Evolutionary conservation across 2,888 invertebrate species (phyloP).

Genomic region (Hirtodrosophila histrioides): DNA sequence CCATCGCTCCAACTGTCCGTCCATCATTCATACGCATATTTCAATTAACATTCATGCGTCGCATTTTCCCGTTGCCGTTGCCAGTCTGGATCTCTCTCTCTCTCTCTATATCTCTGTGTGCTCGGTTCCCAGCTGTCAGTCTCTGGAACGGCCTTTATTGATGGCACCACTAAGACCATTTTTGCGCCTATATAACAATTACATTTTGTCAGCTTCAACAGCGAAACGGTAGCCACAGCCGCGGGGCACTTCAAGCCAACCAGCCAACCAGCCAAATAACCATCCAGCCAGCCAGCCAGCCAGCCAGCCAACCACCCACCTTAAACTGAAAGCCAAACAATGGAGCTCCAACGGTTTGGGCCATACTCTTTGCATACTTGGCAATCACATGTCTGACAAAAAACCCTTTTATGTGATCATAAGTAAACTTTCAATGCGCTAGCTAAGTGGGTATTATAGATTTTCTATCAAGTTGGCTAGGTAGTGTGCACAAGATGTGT

Average conservation of each 20-base stretch:
- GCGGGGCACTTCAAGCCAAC: conserved; percentile 43
- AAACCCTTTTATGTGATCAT: conserved; percentile 54
- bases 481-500: no score
- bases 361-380: conserved; percentile 44
- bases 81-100: conserved; percentile 26
- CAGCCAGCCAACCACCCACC: conserved; percentile 63
- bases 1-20: conserved; percentile 48
- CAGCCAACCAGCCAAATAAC: conserved; percentile 17
- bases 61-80: conserved; percentile 65
- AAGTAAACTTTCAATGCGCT: conserved; percentile 27
- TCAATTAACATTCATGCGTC: conserved; percentile 74
- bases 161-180: conserved; percentile 61
- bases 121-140: conserved; percentile 57
- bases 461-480: neutral
- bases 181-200: conserved; percentile 74
- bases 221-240: conserved; percentile 67
- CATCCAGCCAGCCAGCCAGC: conserved; percentile 49
- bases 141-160: conserved; percentile 58
- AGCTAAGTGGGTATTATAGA: neutral
- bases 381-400: conserved; percentile 58
- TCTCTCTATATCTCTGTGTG: neutral
- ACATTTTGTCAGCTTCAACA: conserved; percentile 65
- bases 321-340: conserved; percentile 47
- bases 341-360: conserved; percentile 48
- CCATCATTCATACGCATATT: conserved; percentile 77